These are phyloP conservation scores for Kryptolebias ocellatus DNA, from an alignment of 2,797 vertebrate species.

Conservation along the genomic window DNA sequence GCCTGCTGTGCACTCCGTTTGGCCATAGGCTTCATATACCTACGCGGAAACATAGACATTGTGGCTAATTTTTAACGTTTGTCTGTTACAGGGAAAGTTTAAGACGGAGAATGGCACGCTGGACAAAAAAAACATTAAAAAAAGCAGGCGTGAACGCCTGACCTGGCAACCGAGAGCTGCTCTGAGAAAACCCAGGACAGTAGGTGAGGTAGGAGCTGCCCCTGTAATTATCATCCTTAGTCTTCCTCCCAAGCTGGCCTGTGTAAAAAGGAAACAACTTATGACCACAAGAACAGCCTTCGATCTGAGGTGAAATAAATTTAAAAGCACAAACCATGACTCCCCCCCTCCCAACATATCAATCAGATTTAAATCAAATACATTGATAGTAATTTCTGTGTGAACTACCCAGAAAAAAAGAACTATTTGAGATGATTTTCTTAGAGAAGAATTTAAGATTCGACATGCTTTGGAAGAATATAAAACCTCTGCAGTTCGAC, in stretches of 20 bases:
- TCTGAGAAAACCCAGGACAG: slow-evolving; percentile 92
- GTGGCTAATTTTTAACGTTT: not conserved
- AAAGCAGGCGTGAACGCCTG: slow-evolving; percentile 22
- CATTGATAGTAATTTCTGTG: not conserved
- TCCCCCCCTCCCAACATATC: too few relatives aligned
- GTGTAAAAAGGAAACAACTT: slow-evolving; percentile 13
- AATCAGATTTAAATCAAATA: too few relatives aligned
- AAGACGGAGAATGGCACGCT: too few relatives aligned
- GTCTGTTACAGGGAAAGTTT: not conserved
- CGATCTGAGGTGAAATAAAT: not conserved
- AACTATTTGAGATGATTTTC: not conserved
- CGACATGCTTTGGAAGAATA: not conserved
- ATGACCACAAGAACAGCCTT: not conserved
- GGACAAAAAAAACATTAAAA: not conserved
- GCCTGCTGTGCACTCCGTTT: slow-evolving; percentile 98
- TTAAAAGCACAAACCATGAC: not conserved
- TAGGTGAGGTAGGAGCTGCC: slow-evolving; percentile 92
- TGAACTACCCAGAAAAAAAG: not conserved
- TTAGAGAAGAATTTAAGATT: not conserved
- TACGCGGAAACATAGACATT: slow-evolving; percentile 55
- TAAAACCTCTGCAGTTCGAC: too few relatives aligned
- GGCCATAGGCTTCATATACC: slow-evolving; percentile 97
- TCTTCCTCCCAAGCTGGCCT: slow-evolving; percentile 92
- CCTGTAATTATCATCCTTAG: slow-evolving; percentile 97
- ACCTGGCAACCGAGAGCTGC: slow-evolving; percentile 98